A percentile compares a stretch with the other conserved stretches of the same genome.
phyloP scores from a whole-genome alignment of 37 sponge, comb jelly and placozoan genomes.

The Oopsacas minuta region DNA sequence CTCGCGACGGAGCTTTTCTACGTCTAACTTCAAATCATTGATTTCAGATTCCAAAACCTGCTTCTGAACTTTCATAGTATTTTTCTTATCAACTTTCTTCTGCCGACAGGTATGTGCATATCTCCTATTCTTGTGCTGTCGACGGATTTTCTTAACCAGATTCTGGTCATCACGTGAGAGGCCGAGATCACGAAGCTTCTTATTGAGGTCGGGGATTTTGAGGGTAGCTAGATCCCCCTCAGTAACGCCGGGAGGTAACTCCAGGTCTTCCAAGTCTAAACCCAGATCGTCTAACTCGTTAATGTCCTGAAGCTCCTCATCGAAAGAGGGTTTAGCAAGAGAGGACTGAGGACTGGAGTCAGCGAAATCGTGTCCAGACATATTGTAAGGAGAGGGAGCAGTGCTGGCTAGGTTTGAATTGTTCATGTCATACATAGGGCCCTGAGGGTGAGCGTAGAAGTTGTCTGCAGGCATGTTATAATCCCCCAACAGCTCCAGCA shows the following conservation, averaged over 20 bases:
- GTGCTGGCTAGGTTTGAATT: background rate
- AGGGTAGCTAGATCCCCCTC: background rate
- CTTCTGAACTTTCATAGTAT: slow-evolving; percentile 3
- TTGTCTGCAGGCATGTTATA: background rate
- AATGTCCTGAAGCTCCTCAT: background rate
- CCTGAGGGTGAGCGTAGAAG: background rate
- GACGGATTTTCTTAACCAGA: background rate
- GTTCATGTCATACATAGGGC: background rate
- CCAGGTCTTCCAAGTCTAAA: background rate
- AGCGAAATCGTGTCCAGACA: background rate
- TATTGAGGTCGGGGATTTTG: slow-evolving; percentile 5
- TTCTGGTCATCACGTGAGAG: background rate
- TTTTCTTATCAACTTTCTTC: slow-evolving; percentile 8
- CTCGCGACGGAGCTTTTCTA: background rate
- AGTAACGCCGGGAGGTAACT: background rate
- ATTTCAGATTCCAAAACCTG: background rate
- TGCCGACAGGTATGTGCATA: background rate
- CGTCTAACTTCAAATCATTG: background rate
- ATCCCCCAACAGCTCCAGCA: background rate
- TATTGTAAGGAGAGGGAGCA: background rate
- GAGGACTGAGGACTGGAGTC: background rate
- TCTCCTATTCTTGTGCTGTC: background rate
- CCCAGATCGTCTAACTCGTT: background rate
- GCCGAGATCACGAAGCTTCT: background rate
- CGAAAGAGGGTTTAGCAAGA: background rate